These are phyloP conservation scores for Mya arenaria DNA, from an alignment of 1,140 invertebrate species.

Conservation along the genomic window DNA sequence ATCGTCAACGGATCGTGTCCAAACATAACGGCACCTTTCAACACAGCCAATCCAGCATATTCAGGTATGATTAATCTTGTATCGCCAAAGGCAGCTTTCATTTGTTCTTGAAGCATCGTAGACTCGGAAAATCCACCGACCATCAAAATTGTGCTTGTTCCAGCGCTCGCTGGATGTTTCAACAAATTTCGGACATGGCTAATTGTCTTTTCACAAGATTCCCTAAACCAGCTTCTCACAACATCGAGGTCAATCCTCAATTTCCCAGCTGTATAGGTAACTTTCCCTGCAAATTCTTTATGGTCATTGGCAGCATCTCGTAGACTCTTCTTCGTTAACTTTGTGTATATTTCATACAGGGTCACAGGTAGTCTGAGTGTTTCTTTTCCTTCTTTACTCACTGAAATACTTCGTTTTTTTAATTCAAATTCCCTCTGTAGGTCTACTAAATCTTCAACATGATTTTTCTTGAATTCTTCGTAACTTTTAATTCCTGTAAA, in stretches of 20 bases:
- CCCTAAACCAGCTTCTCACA: constrained; percentile 12
- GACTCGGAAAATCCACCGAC: constrained; percentile 49
- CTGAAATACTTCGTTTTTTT: constrained; percentile 40
- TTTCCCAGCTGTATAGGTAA: neutral
- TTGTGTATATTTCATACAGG: constrained; percentile 12
- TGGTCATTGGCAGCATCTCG: neutral
- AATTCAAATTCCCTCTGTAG: constrained; percentile 56
- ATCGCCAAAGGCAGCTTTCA: neutral
- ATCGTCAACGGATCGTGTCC: constrained; percentile 40
- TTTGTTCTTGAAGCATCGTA: constrained; percentile 2
- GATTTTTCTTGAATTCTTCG: neutral
- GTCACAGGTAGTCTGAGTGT: constrained; percentile 37
- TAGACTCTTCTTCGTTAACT: neutral
- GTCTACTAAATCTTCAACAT: neutral
- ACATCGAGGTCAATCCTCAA: neutral
- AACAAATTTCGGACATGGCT: neutral
- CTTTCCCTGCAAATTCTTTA: constrained; percentile 2
- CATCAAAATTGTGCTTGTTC: constrained; percentile 25
- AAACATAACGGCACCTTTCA: constrained; percentile 45
- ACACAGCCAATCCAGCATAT: constrained; percentile 32
- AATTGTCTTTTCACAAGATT: neutral
- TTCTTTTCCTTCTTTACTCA: constrained; percentile 28
- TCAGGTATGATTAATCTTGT: constrained; percentile 26
- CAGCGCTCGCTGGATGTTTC: constrained; percentile 19
- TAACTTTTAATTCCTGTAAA: neutral